Conservation (phyloP, 2,113 vertebrate genomes). For the Poeciliopsis retropinna region DNA sequence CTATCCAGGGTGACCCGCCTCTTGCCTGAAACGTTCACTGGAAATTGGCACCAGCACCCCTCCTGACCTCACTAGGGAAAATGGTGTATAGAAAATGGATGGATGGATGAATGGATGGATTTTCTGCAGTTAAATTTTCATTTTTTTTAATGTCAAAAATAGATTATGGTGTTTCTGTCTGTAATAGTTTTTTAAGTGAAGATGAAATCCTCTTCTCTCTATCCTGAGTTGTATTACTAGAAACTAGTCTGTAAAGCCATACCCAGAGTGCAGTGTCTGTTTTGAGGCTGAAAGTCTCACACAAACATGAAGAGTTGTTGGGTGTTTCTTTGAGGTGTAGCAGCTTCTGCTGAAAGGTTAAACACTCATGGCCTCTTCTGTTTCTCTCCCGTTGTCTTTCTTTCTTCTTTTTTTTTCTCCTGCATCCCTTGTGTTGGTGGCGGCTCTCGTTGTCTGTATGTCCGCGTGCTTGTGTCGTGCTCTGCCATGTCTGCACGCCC, state of each 20-base stretch:
- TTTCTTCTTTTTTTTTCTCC: constrained; percentile 74
- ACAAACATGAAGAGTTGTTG: not conserved
- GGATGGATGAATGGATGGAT: not conserved
- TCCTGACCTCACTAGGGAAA: too few relatives aligned
- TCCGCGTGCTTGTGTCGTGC: constrained; percentile 11
- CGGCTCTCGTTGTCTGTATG: constrained; percentile 36
- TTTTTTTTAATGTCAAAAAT: not conserved
- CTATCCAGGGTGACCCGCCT: too few relatives aligned
- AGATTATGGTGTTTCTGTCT: not conserved
- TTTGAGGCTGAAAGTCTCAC: not conserved
- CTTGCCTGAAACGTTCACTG: too few relatives aligned
- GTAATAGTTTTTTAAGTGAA: not conserved
- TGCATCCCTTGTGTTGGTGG: constrained; percentile 86
- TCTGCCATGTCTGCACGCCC: constrained; percentile 34
- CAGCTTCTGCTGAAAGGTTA: constrained; percentile 67
- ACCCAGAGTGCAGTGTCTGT: not conserved
- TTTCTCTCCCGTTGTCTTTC: constrained; percentile 84
- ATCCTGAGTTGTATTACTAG: too few relatives aligned
- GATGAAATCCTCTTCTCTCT: not conserved
- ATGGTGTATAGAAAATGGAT: too few relatives aligned
- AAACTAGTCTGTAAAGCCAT: not conserved
- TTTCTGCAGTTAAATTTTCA: not conserved
- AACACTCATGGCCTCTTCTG: constrained; percentile 90
- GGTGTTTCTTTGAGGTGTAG: constrained; percentile 61
- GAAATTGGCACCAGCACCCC: too few relatives aligned